Evolutionary conservation across 1,140 invertebrate species (phyloP).

Genomic region (Formica exsecta): DNA sequence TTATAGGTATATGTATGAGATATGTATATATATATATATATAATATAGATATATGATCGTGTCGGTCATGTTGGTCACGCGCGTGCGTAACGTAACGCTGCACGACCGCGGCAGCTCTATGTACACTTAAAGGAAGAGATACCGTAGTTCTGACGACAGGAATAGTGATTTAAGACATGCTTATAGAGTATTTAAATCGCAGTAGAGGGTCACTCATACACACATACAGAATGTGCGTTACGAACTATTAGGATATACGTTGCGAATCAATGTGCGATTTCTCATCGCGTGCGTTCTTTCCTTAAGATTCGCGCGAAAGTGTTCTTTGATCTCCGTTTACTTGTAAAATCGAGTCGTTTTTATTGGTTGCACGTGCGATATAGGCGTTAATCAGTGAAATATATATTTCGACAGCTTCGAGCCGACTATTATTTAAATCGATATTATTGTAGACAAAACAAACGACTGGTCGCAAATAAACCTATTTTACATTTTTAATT

Average conservation of each 20-base stretch:
- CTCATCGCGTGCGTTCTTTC: slow-evolving; percentile 8
- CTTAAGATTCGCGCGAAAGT: slow-evolving; percentile 36
- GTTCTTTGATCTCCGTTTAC: slow-evolving; percentile 52
- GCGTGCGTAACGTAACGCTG: slow-evolving; percentile 33
- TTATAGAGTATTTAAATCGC: slow-evolving; percentile 74
- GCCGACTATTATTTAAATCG: slow-evolving; percentile 75
- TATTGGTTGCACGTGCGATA: slow-evolving; percentile 26
- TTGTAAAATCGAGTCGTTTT: slow-evolving; percentile 38
- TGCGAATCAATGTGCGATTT: slow-evolving; percentile 42
- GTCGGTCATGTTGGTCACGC: slow-evolving; percentile 20
- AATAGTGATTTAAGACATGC: slow-evolving; percentile 72
- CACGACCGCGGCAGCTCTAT: slow-evolving; percentile 31
- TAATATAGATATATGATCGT: slow-evolving; percentile 13
- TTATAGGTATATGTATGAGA: slow-evolving; percentile 42
- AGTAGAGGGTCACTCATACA: slow-evolving; percentile 23
- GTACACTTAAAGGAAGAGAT: slow-evolving; percentile 47
- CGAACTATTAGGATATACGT: slow-evolving; percentile 61
- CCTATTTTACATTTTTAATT: slow-evolving; percentile 84
- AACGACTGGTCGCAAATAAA: slow-evolving; percentile 82
- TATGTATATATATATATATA: slow-evolving; percentile 36
- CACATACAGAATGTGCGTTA: slow-evolving; percentile 15
- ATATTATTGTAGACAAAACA: slow-evolving; percentile 79
- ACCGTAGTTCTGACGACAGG: slow-evolving; percentile 65
- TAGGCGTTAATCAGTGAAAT: slow-evolving; percentile 40
- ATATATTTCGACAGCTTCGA: slow-evolving; percentile 58